These are phyloP conservation scores for Drosophila testacea DNA, from an alignment of 2,888 invertebrate genomes.

Conservation along the genomic window DNA sequence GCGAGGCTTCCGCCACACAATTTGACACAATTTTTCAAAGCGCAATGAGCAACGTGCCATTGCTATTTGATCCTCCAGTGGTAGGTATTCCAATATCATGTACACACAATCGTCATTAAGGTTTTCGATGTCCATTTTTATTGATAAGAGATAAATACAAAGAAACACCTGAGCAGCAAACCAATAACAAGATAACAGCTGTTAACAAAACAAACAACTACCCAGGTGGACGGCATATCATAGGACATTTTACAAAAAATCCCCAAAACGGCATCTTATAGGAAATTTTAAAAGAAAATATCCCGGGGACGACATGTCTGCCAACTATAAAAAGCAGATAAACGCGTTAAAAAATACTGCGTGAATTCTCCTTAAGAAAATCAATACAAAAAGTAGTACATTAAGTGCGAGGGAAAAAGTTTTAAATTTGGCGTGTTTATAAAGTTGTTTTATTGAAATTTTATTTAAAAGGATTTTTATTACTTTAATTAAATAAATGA, in stretches of 20 bases:
- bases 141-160: constrained; percentile 25
- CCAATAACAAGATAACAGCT: constrained; percentile 38
- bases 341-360: not conserved
- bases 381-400: not conserved
- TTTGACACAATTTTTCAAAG: constrained; percentile 50
- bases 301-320: no score
- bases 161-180: constrained; percentile 19
- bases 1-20: constrained; percentile 62
- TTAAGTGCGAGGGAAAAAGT: not conserved
- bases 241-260: no score
- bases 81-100: constrained; percentile 59
- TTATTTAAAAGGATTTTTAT: no score
- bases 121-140: constrained; percentile 56
- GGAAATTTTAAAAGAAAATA: no score
- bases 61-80: constrained; percentile 60
- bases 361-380: no score
- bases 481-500: no score
- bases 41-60: constrained; percentile 62
- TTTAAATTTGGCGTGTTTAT: no score
- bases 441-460: no score
- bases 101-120: constrained; percentile 68
- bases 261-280: no score
- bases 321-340: no score
- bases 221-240: no score
- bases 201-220: constrained; percentile 3